Base-by-base conservation (phyloP, 1,140 invertebrate genomes). In the Heliconius himera region DNA sequence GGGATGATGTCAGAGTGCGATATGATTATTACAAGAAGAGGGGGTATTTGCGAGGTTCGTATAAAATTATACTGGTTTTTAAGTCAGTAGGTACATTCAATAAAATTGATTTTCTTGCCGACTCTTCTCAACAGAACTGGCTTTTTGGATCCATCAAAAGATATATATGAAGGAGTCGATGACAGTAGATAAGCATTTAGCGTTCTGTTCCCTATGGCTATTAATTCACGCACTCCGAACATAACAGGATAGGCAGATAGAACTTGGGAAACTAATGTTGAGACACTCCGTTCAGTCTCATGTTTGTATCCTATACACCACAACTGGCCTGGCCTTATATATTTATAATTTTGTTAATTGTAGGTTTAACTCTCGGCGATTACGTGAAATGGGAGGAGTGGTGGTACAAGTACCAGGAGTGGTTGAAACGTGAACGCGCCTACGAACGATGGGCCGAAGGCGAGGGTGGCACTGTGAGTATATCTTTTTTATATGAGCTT, bases 351-450 rank as follows among this genome's bases (percentile, higher is more conserved):
- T 20, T 54, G 20, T 54, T 22, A 74, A 77, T 33, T 76, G 2
- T 86, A 95, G 94, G 94, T 79, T 95, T 97, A 8, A 96, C 96
- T 0, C 94, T 98, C 49, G 96, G 97, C 79, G 98, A 98, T 91
- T 98, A 98, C 89, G 96, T 98, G 41, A 98, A 98, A 90, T 98
- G 98, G 98, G 98, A 98, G 93, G 97, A 98, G 92, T 98, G 98
- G 98, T 98, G 97, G 97, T 98, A 98, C 92, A 97, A 98, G 86
- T 98, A 98, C 93, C 97, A 98, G 91, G 97, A 98, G 91, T 98
- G 98, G 98, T 92, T 98, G 79, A 97, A 98, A 87, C 96, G 97
- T 41, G 97, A 98, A 91, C 95, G 97, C 74, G 97, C 97, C 81
- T 97, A 97, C 88, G 97, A 97, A 91, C 96, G 97, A 78, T 97